Percentiles rank a stretch among this genome's conserved stretches.
Evolutionary conservation across 1,140 invertebrate species (phyloP).

Genomic region (Carposina sasakii): DNA sequence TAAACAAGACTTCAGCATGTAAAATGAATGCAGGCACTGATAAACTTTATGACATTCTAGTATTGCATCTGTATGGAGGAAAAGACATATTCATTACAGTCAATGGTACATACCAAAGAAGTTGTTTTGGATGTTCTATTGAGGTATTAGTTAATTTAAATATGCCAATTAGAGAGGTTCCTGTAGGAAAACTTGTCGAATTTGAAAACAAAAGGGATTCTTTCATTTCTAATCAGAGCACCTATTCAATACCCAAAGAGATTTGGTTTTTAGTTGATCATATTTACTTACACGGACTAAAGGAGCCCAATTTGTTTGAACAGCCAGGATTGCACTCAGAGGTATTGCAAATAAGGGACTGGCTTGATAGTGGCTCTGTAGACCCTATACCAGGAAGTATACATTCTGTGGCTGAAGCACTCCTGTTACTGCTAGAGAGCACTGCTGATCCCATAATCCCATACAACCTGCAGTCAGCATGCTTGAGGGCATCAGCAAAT

Average conservation of each 20-base stretch:
- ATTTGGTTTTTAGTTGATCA: conserved; percentile 95
- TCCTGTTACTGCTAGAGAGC: conserved; percentile 91
- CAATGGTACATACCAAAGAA: conserved; percentile 88
- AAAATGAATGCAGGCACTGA: conserved; percentile 88
- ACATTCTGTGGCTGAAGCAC: conserved; percentile 93
- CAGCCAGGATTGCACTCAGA: conserved; percentile 84
- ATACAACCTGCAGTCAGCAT: conserved; percentile 85
- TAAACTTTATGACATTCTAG: conserved; percentile 94
- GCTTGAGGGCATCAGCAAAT: conserved; percentile 83
- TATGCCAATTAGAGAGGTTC: conserved; percentile 85
- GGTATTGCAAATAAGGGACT: conserved; percentile 89
- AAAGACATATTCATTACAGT: conserved; percentile 98
- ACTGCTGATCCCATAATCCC: conserved; percentile 94
- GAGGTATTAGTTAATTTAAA: conserved; percentile 90
- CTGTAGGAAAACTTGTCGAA: conserved; percentile 83
- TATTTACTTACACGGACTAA: conserved; percentile 88
- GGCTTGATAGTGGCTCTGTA: conserved; percentile 83
- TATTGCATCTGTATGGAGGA: conserved; percentile 94
- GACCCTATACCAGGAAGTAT: conserved; percentile 83
- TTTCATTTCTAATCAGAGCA: conserved; percentile 54
- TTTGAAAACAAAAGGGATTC: conserved; percentile 75
- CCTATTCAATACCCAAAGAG: conserved; percentile 77
- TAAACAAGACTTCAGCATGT: conserved; percentile 85
- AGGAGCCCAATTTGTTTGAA: conserved; percentile 88
- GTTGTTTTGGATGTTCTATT: conserved; percentile 95